Evolutionary conservation across 2,113 vertebrate species (phyloP).

Genomic region (Dissostichus mawsoni): DNA sequence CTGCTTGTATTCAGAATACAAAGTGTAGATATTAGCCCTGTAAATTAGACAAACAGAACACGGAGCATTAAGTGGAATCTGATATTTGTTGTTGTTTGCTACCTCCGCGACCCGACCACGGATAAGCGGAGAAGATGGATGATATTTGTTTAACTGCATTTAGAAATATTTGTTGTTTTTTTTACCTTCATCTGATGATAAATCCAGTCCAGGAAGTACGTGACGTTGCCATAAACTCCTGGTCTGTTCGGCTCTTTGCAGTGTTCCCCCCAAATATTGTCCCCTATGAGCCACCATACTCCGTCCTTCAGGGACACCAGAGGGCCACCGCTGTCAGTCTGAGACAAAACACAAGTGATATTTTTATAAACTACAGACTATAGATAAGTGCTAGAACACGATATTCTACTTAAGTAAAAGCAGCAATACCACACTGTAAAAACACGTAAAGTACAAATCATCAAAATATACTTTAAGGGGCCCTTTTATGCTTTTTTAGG

Average conservation of each 20-base stretch:
- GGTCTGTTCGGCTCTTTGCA: constrained; percentile 83
- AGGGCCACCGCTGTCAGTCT: constrained; percentile 89
- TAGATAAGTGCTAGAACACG: too few species aligned
- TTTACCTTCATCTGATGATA: constrained; percentile 89
- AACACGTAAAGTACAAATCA: not conserved
- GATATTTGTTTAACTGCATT: too few species aligned
- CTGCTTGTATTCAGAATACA: not conserved
- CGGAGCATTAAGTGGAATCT: too few species aligned
- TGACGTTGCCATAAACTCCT: constrained; percentile 88
- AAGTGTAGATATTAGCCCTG: not conserved
- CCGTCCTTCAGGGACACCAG: constrained; percentile 82
- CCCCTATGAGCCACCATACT: constrained; percentile 90
- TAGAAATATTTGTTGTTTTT: too few species aligned
- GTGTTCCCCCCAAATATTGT: constrained; percentile 87
- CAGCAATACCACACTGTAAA: too few species aligned
- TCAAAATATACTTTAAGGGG: too few species aligned
- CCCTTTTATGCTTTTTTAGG: too few species aligned
- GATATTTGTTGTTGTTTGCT: too few species aligned
- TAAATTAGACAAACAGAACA: too few species aligned
- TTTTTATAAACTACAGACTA: not conserved
- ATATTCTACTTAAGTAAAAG: too few species aligned
- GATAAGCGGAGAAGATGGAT: too few species aligned
- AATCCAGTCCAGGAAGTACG: constrained; percentile 89
- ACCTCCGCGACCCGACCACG: too few species aligned
- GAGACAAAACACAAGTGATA: not conserved